These are phyloP conservation scores for Agonopterix arenella DNA, from an alignment of 2,888 invertebrate genomes.

Conservation along the genomic window DNA sequence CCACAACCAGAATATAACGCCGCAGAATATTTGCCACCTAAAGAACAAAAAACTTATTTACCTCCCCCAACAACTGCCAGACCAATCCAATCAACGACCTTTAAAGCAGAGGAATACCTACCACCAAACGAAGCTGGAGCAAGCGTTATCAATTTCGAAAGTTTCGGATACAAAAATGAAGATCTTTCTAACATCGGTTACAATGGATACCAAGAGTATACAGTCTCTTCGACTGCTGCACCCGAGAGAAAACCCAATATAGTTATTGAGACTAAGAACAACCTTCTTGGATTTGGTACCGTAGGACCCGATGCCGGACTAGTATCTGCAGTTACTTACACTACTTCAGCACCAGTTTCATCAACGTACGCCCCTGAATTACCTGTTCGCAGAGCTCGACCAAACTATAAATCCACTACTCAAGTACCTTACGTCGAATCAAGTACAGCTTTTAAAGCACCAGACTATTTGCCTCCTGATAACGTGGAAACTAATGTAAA, in stretches of 20 bases:
- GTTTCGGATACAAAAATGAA: conserved; percentile 31
- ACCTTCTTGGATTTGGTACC: conserved; percentile 50
- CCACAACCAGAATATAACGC: conserved; percentile 14
- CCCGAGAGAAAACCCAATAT: conserved; percentile 51
- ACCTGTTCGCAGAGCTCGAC: conserved; percentile 14
- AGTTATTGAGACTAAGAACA: conserved; percentile 55
- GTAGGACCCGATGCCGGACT: conserved; percentile 52
- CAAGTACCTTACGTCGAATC: conserved; percentile 25
- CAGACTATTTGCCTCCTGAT: conserved; percentile 39
- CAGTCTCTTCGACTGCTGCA: conserved; percentile 25
- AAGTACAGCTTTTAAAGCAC: conserved; percentile 31
- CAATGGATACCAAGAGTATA: conserved; percentile 43
- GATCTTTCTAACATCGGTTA: conserved; percentile 28
- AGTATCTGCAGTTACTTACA: conserved; percentile 48
- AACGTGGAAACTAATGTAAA: conserved; percentile 23
- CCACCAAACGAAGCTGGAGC: conserved; percentile 41
- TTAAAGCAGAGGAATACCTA: conserved; percentile 50
- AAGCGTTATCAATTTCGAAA: conserved; percentile 33
- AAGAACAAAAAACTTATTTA: conserved; percentile 21
- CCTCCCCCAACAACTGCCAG: conserved; percentile 34
- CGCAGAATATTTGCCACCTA: conserved; percentile 31
- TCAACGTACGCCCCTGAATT: conserved; percentile 15
- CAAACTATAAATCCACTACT: conserved; percentile 24
- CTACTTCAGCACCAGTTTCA: conserved; percentile 43
- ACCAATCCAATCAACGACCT: conserved; percentile 44